phyloP scores from a whole-genome alignment of 2,797 vertebrate species.

The Ctenosaura bakeri region DNA sequence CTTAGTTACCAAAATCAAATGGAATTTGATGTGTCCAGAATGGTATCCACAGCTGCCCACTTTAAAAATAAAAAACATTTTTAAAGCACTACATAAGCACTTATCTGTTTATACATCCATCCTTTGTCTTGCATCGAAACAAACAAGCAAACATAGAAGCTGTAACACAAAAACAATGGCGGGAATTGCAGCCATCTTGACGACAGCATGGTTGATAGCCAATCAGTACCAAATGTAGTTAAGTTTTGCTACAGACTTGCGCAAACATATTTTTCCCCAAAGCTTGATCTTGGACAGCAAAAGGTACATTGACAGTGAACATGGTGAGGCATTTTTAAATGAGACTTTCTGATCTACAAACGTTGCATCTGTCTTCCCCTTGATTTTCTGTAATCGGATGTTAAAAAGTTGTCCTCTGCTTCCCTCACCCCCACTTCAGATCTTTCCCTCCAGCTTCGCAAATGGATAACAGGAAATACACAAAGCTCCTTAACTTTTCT shows the following conservation, averaged over 20 bases:
- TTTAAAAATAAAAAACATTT: background rate
- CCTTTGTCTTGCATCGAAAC: background rate
- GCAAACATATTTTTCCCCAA: background rate
- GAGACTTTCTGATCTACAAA: background rate
- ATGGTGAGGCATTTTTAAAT: background rate
- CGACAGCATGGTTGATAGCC: background rate
- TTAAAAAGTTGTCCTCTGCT: background rate
- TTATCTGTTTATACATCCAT: background rate
- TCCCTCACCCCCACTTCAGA: background rate
- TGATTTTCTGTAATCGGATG: background rate
- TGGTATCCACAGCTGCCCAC: background rate
- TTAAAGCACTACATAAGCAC: too few species aligned
- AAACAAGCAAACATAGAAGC: background rate
- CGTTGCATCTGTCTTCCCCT: background rate
- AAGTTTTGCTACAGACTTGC: background rate
- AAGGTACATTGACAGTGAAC: background rate
- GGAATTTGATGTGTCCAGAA: too few species aligned
- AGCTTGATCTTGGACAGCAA: background rate
- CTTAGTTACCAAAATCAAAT: too few species aligned
- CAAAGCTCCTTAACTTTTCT: slow-evolving; percentile 81
- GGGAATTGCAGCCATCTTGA: background rate
- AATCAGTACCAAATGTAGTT: background rate
- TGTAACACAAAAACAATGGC: background rate
- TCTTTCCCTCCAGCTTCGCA: slow-evolving; percentile 59
- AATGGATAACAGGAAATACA: slow-evolving; percentile 81